These are phyloP conservation scores for Polypedilum pembai DNA, from an alignment of 1,140 invertebrate species.

Conservation along the genomic window DNA sequence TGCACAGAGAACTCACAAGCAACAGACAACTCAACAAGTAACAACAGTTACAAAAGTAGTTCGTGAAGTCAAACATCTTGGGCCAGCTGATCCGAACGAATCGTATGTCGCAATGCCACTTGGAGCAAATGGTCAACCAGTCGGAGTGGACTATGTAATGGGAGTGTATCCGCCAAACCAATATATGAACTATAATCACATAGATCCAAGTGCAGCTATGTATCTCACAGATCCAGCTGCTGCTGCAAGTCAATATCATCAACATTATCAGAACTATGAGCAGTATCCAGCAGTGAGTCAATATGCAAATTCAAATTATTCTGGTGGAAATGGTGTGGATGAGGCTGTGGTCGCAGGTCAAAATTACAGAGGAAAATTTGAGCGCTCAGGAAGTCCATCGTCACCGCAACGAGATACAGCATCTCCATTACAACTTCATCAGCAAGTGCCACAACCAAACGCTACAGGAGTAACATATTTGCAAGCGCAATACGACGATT, in stretches of 20 bases:
- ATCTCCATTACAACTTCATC: slow-evolving; percentile 45
- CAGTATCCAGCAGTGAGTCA: slow-evolving; percentile 47
- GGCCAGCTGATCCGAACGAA: slow-evolving; percentile 41
- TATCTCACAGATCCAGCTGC: slow-evolving; percentile 33
- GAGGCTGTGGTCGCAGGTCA: slow-evolving; percentile 34
- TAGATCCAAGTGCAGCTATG: slow-evolving; percentile 41
- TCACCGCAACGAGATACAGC: slow-evolving; percentile 54
- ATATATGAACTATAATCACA: slow-evolving; percentile 42
- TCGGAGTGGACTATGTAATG: slow-evolving; percentile 43
- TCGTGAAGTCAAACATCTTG: slow-evolving; percentile 40
- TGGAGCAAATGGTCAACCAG: slow-evolving; percentile 48
- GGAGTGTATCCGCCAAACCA: slow-evolving; percentile 39
- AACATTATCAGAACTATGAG: slow-evolving; percentile 49
- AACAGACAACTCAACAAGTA: slow-evolving; percentile 47
- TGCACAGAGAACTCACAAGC: slow-evolving; percentile 43
- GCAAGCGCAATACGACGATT: slow-evolving; percentile 50
- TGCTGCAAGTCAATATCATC: slow-evolving; percentile 30
- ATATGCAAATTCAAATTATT: slow-evolving; percentile 42
- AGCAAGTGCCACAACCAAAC: neutral
- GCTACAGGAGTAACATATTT: slow-evolving; percentile 35
- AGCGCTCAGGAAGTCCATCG: slow-evolving; percentile 50
- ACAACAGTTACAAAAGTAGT: slow-evolving; percentile 53
- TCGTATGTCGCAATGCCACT: slow-evolving; percentile 45
- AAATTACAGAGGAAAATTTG: slow-evolving; percentile 43
- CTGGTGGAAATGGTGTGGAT: slow-evolving; percentile 35